phyloP scores from a whole-genome alignment of 2,888 invertebrate genomes.

The Xestobium rufovillosum region DNA sequence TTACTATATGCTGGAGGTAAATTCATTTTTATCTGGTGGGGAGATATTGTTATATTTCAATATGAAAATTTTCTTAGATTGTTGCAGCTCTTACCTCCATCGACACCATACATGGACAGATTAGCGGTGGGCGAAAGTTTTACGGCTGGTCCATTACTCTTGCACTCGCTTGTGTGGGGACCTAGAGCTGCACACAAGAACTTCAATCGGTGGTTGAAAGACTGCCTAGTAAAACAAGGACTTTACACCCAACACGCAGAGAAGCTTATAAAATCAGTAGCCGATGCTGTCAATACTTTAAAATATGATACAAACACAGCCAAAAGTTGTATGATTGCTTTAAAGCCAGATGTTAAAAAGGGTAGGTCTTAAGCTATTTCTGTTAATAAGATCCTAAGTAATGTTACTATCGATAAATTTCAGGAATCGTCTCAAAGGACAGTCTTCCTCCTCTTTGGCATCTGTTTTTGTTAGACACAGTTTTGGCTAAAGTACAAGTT shows the following conservation, averaged over 20 bases:
- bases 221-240: conserved; percentile 84
- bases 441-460: conserved; percentile 64
- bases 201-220: conserved; percentile 84
- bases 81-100: conserved; percentile 80
- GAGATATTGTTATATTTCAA: conserved; percentile 5
- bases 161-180: conserved; percentile 86
- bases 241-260: conserved; percentile 78
- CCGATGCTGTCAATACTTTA: conserved; percentile 59
- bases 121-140: conserved; percentile 60
- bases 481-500: conserved; percentile 67
- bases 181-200: conserved; percentile 78
- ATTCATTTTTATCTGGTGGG: background rate
- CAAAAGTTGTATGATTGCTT: conserved; percentile 50
- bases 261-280: conserved; percentile 62
- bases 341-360: conserved; percentile 47
- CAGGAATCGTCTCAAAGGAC: conserved; percentile 38
- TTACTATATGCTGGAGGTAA: conserved; percentile 75
- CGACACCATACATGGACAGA: conserved; percentile 77
- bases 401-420: conserved; percentile 9
- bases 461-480: conserved; percentile 66
- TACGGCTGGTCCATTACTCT: conserved; percentile 60
- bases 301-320: conserved; percentile 56
- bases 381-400: conserved; percentile 3
- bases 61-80: conserved; percentile 49
- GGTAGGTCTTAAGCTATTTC: conserved; percentile 21